Evolutionary conservation across 2,113 vertebrate genomes (phyloP).

Genomic region (Tamias sibiricus): DNA sequence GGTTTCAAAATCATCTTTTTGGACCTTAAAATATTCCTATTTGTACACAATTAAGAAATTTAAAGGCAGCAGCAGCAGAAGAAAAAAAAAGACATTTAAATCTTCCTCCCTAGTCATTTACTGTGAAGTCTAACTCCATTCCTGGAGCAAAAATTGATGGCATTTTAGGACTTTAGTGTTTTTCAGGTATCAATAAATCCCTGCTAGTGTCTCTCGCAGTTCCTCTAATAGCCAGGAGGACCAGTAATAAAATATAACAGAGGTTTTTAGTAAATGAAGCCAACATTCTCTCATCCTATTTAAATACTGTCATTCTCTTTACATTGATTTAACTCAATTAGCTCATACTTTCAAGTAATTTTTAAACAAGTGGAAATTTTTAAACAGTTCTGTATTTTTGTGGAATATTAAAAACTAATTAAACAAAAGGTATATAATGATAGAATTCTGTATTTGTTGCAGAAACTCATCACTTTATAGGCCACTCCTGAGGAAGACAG

Average conservation of each 20-base stretch:
- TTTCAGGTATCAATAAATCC: slow-evolving; percentile 69
- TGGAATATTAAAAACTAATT: slow-evolving; percentile 15
- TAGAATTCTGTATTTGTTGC: background rate
- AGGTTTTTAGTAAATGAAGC: slow-evolving; percentile 40
- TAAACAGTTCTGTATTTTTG: too few relatives aligned
- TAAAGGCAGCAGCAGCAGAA: background rate
- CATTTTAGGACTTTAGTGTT: slow-evolving; percentile 53
- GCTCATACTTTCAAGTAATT: background rate
- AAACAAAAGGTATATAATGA: background rate
- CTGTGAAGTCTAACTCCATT: slow-evolving; percentile 53
- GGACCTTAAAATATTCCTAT: background rate
- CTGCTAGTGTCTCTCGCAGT: background rate
- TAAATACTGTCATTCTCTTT: slow-evolving; percentile 38
- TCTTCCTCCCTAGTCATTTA: slow-evolving; percentile 47
- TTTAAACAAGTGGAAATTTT: too few relatives aligned
- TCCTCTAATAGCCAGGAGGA: slow-evolving; percentile 44
- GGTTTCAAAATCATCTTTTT: background rate
- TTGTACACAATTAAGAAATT: slow-evolving; percentile 40
- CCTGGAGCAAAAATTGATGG: slow-evolving; percentile 51
- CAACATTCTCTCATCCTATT: background rate
- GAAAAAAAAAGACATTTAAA: slow-evolving; percentile 32
- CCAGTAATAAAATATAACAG: slow-evolving; percentile 56
- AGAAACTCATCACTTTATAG: background rate
- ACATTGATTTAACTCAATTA: background rate
- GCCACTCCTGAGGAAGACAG: too few relatives aligned